A percentile compares a stretch with the other conserved stretches of the same genome.
Evolutionary conservation across 2,113 vertebrate genomes (phyloP).

Genomic region (Zeus faber): DNA sequence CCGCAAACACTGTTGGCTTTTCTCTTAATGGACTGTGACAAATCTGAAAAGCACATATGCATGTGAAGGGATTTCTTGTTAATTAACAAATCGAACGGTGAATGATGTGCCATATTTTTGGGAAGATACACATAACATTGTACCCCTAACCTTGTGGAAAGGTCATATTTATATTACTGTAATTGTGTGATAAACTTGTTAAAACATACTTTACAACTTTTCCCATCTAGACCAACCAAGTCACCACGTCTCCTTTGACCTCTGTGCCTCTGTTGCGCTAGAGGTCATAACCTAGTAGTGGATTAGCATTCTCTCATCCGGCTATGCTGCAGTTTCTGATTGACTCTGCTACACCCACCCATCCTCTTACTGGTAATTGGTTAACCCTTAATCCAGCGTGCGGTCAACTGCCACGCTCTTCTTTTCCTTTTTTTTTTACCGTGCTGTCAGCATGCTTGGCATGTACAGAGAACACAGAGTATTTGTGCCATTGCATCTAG

Average conservation of each 20-base stretch:
- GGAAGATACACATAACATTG: no score
- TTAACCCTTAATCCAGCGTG: slow-evolving; percentile 60
- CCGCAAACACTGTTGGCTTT: no score
- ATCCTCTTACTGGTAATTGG: slow-evolving; percentile 63
- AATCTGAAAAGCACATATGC: no score
- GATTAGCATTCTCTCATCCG: slow-evolving; percentile 42
- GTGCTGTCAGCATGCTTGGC: no score
- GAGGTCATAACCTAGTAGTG: slow-evolving; percentile 32
- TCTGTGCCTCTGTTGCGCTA: neutral
- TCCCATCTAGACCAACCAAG: neutral
- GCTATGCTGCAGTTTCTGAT: slow-evolving; percentile 44
- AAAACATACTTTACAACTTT: neutral
- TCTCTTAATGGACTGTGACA: no score
- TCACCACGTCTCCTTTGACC: neutral
- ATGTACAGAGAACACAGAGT: no score
- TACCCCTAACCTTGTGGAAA: no score
- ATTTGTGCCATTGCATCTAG: no score
- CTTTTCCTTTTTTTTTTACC: no score
- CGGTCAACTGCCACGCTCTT: slow-evolving; percentile 43
- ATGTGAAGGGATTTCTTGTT: no score
- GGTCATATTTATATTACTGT: neutral
- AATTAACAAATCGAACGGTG: no score
- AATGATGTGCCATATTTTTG: no score
- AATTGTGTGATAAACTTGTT: neutral
- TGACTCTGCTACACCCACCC: slow-evolving; percentile 47